Evolutionary conservation across 2,797 vertebrate species (phyloP), one percentile per base, ranked within the genome.

Genomic region (Psittacula derbiana): DNA sequence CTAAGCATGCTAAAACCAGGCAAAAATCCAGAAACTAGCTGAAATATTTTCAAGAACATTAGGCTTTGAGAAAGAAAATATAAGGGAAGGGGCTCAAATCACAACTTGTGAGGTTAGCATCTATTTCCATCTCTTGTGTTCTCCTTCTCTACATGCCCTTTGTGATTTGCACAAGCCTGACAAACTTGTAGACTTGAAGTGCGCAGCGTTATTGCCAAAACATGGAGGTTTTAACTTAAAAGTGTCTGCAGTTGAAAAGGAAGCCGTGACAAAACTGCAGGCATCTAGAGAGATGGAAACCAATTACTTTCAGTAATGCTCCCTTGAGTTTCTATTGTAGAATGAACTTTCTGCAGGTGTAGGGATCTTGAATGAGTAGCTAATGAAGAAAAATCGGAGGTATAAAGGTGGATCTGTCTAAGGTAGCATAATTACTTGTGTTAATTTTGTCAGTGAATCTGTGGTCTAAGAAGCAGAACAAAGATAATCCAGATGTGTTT

Each of bases 151-250:
- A 19, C 2, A 2, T 81, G 61, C 19, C 31, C 43, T 84, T 44
- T 67, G 53, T 92, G 86, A 92, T 88, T 93, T 86, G 93, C 49
- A 31, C 24, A 47, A 76, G 64, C 82, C 88, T 82, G 67, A 82
- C 47, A 40, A 40, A 80, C 52, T 73, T 69, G 53, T 16, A 81
- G 66, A 25, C 76, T 78, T 41, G 18, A 88, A 64, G 46, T 30
- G n/a, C 23, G 14, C 40, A 60, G 57, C 16, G 5, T 81, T 70
- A 73, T 40, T 92, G 73, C 53, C 55, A 65, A 50, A 90, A 74
- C 16, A 17, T 9, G 28, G 58, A 19, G 6, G 2, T 50, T 89
- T 89, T 64, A 49, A 66, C 27, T 91, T 86, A 23, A 19, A 69
- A 82, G 46, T n/a, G 30, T 43, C 76, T 84, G 66, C 30, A 52